A percentile compares a stretch with the other conserved stretches of the same genome.
These are phyloP conservation scores for Lepidonotus clava DNA, from an alignment of 2,888 invertebrate genomes.

Conservation along the genomic window DNA sequence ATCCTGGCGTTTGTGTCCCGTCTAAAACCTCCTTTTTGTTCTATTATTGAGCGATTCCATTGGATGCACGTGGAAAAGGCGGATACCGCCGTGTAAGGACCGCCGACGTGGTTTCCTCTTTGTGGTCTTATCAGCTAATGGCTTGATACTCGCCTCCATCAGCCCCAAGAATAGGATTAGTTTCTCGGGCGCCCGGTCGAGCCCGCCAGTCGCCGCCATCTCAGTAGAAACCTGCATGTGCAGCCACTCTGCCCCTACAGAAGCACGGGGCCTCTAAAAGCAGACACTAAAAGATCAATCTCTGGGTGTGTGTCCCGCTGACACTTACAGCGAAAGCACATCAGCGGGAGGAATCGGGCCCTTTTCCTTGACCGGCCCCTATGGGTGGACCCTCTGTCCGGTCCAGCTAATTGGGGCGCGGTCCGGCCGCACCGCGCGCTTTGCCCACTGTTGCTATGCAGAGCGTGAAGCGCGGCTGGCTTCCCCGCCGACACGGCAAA, in stretches of 20 bases:
- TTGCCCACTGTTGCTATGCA: not conserved
- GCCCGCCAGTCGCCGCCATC: too few relatives aligned
- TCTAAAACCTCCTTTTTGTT: not conserved
- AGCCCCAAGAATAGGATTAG: constrained; percentile 13
- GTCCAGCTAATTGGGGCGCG: not conserved
- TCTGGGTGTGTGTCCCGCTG: constrained; percentile 24
- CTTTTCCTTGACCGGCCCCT: too few relatives aligned
- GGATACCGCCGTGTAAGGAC: not conserved
- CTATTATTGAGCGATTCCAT: constrained; percentile 29
- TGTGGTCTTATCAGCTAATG: constrained; percentile 45
- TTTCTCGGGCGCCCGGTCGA: not conserved
- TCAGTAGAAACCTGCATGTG: too few relatives aligned
- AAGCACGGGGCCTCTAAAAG: not conserved
- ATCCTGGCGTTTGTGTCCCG: not conserved
- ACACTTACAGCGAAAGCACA: constrained; percentile 43
- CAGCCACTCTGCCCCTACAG: not conserved
- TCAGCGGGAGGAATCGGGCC: too few relatives aligned
- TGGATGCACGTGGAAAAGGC: not conserved
- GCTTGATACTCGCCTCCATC: constrained; percentile 14
- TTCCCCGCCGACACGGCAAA: not conserved
- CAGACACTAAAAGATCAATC: constrained; percentile 50
- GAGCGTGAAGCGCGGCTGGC: not conserved
- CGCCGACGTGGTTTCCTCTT: constrained; percentile 21
- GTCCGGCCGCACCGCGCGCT: not conserved
- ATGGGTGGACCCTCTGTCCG: not conserved